phyloP scores from a whole-genome alignment of 2,888 invertebrate species.

The Dolichomitus sp. region DNA sequence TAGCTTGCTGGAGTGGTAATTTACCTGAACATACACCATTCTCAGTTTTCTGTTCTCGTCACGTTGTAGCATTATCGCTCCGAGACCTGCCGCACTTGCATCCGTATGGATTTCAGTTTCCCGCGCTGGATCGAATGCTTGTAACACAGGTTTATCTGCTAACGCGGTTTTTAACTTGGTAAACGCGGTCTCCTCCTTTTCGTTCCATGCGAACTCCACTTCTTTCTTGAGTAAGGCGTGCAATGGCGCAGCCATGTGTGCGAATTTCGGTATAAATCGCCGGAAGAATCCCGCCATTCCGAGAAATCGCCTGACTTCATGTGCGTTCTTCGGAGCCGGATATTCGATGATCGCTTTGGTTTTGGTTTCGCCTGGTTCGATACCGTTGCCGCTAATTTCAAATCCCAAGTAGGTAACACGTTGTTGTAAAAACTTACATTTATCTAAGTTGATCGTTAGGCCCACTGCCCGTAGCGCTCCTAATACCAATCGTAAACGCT shows the following conservation, averaged over 20 bases:
- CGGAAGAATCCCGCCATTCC: conserved; percentile 54
- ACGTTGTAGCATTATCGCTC: conserved; percentile 60
- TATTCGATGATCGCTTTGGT: conserved; percentile 62
- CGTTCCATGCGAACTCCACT: conserved; percentile 29
- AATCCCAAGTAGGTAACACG: conserved; percentile 75
- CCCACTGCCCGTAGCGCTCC: conserved; percentile 68
- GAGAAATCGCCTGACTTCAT: conserved; percentile 48
- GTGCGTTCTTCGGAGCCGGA: conserved; percentile 23
- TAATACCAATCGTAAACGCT: conserved; percentile 66
- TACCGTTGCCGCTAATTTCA: conserved; percentile 38
- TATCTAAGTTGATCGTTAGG: conserved; percentile 74
- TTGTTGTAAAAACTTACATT: conserved; percentile 73
- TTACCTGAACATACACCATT: conserved; percentile 70
- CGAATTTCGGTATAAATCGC: conserved; percentile 49
- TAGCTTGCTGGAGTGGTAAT: conserved; percentile 73
- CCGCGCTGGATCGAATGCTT: conserved; percentile 7
- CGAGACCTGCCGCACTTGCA: conserved; percentile 22
- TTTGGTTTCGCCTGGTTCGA: conserved; percentile 71
- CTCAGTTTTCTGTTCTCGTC: conserved; percentile 53
- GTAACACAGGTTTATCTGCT: conserved; percentile 16
- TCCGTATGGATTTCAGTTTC: conserved; percentile 50
- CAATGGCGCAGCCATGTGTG: conserved; percentile 19
- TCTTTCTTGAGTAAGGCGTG: background rate
- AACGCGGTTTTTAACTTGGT: conserved; percentile 6
- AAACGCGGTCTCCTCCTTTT: conserved; percentile 32